phyloP scores from a whole-genome alignment of 2,888 invertebrate genomes.

The Liopterus haemorrhoidalis region DNA sequence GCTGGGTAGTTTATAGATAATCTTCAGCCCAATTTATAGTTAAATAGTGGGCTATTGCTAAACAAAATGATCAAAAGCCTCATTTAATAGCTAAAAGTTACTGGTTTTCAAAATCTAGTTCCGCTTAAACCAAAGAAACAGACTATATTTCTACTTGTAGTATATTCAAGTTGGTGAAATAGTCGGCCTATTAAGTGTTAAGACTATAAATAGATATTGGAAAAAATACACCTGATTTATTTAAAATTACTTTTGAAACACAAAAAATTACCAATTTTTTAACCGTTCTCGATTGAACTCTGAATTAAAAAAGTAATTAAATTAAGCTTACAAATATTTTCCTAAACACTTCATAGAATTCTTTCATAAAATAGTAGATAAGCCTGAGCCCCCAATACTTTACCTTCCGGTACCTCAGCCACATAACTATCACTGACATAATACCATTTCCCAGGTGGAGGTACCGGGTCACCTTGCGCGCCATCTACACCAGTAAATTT shows the following conservation, averaged over 20 bases:
- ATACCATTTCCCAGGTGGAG: slow-evolving; percentile 81
- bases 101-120: too few relatives aligned
- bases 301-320: slow-evolving; percentile 1
- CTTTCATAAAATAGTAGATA: slow-evolving; percentile 96
- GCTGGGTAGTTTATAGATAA: too few relatives aligned
- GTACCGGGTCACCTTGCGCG: slow-evolving; percentile 44
- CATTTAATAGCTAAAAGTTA: too few relatives aligned
- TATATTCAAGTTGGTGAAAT: too few relatives aligned
- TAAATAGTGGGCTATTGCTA: too few relatives aligned
- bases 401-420: slow-evolving; percentile 69
- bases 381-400: slow-evolving; percentile 81
- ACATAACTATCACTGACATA: slow-evolving; percentile 89
- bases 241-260: not conserved
- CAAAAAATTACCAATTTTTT: too few relatives aligned
- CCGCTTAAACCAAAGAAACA: too few relatives aligned
- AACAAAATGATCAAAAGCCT: too few relatives aligned
- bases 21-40: too few relatives aligned
- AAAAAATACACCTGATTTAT: not conserved
- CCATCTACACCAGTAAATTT: slow-evolving; percentile 43
- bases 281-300: not conserved
- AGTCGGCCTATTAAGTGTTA: too few relatives aligned
- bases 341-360: slow-evolving; percentile 58
- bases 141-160: too few relatives aligned
- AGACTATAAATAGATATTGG: not conserved
- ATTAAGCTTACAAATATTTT: not conserved